These are phyloP conservation scores for Dendronephthya gigantea DNA, from an alignment of 64 coral and sea anemone genomes.

Conservation along the genomic window DNA sequence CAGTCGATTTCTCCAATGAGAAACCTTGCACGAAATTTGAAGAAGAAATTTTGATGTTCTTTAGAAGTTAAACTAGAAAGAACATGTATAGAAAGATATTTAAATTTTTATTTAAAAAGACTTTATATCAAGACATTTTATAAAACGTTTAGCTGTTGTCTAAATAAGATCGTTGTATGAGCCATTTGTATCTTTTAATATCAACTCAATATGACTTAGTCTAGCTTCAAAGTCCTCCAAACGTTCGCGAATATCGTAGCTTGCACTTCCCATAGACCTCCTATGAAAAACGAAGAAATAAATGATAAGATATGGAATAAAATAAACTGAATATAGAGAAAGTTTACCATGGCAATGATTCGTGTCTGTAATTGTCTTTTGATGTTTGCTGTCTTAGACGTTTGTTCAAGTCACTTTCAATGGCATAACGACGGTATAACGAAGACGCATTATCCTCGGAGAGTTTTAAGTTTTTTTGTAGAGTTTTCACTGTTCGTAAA, in stretches of 20 bases:
- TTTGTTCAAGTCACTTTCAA: slow-evolving; percentile 2
- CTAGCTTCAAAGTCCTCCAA: neutral
- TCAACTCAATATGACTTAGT: neutral
- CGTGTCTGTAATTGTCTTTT: neutral
- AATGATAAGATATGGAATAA: neutral
- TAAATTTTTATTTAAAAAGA: neutral
- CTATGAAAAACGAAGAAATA: neutral
- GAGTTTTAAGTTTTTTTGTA: neutral
- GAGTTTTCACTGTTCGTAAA: neutral
- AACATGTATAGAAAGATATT: no score
- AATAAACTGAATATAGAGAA: neutral
- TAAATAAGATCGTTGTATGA: neutral
- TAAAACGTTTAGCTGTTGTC: neutral
- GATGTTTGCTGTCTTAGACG: neutral
- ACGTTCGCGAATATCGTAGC: neutral
- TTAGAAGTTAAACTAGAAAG: no score
- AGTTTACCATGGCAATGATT: neutral
- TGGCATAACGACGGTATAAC: neutral
- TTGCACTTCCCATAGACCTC: neutral
- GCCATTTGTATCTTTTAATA: neutral
- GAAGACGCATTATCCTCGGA: neutral
- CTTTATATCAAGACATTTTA: no score
- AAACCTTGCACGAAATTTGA: neutral
- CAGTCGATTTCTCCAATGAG: neutral
- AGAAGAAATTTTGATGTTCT: no score